Evolutionary conservation across 1,140 invertebrate genomes (phyloP), one percentile per base, ranked within the genome.

Genomic region (Cyclargus thomasi): DNA sequence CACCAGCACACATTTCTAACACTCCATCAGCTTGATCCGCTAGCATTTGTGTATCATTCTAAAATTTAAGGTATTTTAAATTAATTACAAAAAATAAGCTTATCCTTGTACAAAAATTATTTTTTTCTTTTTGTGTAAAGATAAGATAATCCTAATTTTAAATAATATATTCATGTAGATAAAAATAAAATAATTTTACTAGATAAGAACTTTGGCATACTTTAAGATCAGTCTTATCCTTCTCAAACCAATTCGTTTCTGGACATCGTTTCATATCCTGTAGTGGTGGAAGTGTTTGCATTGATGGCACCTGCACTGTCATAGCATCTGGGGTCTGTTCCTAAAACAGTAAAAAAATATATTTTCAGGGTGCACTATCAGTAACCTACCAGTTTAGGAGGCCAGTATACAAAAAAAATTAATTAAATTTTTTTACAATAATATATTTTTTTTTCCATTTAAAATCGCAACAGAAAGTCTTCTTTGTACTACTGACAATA

Each of bases 261-360:
- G 73, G 70, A 57, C 80, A 82, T 18, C 83, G 64, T 67, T 86
- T 85, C 81, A 88, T 85, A 1, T 81, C 79, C 22, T 83, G 83
- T 20, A 87, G 71, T 1, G 80, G 79, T 0, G 84, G 84, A 55
- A 87, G 69, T 0, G 83, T 74, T 0, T 76, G 80, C 63, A 88
- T 21, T 0, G 72, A 55, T 0, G 80, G 74, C 20, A 83, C 77
- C 21, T 85, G 74, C 7, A 86, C 82, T 11, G 82, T 74, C 23
- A 86, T 79, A 0, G 75, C 20, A 6, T 85, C 85, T n/a, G 69
- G 68, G n/a, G 77, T 75, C 18, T 78, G 79, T 2, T 86, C 83
- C 82, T 88, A 70, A n/a, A n/a, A n/a, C 7, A 39, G 23, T 29
- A 64, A 64, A 53, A 20, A 53, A 62, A 53, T 22, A 62, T 62